These are phyloP conservation scores for Centroberyx gerrardi DNA, from an alignment of 2,797 vertebrate genomes.

Conservation along the genomic window DNA sequence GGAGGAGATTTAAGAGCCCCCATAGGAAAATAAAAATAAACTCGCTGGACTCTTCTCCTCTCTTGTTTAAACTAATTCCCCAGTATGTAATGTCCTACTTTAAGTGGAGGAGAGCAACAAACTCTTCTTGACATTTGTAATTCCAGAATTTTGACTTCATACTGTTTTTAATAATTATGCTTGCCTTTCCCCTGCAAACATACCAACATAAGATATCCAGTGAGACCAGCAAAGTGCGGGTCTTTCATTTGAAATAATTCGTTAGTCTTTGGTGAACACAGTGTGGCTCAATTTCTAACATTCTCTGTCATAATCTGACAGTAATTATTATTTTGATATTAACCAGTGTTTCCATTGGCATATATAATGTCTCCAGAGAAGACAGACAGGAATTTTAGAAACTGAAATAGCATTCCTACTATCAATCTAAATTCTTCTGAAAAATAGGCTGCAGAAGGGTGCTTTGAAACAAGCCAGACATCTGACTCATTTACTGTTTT, in stretches of 20 bases:
- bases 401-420: conserved; percentile 74
- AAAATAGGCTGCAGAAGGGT: conserved; percentile 72
- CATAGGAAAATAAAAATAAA: conserved; percentile 85
- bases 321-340: conserved; percentile 78
- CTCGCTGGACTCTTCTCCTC: conserved; percentile 76
- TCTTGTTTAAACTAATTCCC: conserved; percentile 77
- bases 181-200: conserved; percentile 34
- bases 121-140: conserved; percentile 38
- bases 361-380: conserved; percentile 67
- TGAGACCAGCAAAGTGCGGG: conserved; percentile 35
- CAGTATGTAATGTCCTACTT: conserved; percentile 76
- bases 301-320: conserved; percentile 70
- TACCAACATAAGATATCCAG: conserved; percentile 19
- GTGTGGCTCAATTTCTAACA: conserved; percentile 55
- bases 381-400: conserved; percentile 75
- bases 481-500: conserved; percentile 72
- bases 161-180: conserved; percentile 23
- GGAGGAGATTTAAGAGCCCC: conserved; percentile 82
- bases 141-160: conserved; percentile 33
- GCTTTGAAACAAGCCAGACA: conserved; percentile 84
- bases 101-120: conserved; percentile 61
- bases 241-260: conserved; percentile 41
- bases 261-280: conserved; percentile 64
- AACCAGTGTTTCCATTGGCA: conserved; percentile 80
- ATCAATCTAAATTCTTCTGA: conserved; percentile 81